These are phyloP conservation scores for Acleris laterana DNA, from an alignment of 2,888 invertebrate genomes.

Conservation along the genomic window DNA sequence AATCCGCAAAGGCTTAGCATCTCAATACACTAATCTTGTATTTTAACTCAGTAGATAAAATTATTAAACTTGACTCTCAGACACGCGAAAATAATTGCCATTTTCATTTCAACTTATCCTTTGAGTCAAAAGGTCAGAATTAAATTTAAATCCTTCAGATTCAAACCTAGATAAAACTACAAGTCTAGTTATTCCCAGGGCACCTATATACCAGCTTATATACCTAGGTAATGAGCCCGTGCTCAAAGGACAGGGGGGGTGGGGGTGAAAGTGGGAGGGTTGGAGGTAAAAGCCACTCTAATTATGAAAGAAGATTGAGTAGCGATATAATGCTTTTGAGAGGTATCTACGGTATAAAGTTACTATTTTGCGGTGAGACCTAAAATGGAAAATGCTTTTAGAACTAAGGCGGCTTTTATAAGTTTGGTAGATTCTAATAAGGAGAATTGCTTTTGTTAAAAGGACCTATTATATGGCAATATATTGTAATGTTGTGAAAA, in stretches of 20 bases:
- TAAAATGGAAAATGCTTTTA: conserved; percentile 16
- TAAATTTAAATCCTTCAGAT: conserved; percentile 29
- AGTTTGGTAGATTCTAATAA: too few relatives aligned
- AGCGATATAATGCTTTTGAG: conserved; percentile 56
- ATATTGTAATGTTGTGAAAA: too few relatives aligned
- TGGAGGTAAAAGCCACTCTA: conserved; percentile 74
- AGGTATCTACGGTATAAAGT: conserved; percentile 28
- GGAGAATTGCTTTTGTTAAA: too few relatives aligned
- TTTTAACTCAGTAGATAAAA: too few relatives aligned
- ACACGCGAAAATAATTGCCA: conserved; percentile 2
- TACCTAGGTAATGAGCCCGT: conserved; percentile 73
- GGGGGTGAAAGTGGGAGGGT: conserved; percentile 42
- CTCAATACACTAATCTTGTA: too few relatives aligned
- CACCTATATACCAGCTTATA: conserved; percentile 48
- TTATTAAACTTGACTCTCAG: not conserved
- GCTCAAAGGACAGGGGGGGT: conserved; percentile 56
- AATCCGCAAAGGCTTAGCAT: too few relatives aligned
- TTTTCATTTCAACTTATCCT: conserved; percentile 15
- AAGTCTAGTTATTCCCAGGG: conserved; percentile 36
- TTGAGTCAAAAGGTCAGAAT: conserved; percentile 15
- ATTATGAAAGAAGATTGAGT: conserved; percentile 82
- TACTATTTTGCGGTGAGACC: conserved; percentile 17
- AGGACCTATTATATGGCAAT: too few relatives aligned
- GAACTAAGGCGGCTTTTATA: not conserved
- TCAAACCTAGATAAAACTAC: conserved; percentile 34